Percentiles rank a stretch among this genome's conserved stretches.
Conservation (phyloP, 2,888 invertebrate species). For the Didymodactylos carnosus region DNA sequence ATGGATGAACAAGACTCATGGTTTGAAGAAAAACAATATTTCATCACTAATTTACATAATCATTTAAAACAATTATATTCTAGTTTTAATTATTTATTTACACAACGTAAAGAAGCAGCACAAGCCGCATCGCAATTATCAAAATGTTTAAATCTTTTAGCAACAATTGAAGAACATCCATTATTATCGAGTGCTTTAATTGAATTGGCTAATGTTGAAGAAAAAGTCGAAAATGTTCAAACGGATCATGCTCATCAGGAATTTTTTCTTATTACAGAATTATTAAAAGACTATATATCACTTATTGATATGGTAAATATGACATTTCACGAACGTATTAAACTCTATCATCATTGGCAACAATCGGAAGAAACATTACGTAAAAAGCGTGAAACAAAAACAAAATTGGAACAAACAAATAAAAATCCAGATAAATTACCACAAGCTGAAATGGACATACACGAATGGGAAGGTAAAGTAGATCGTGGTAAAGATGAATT, state of each 20-base stretch:
- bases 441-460: constrained; percentile 67
- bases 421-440: constrained; percentile 68
- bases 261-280: constrained; percentile 27
- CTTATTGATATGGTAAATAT: constrained; percentile 25
- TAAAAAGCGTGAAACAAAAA: constrained; percentile 77
- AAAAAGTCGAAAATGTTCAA: constrained; percentile 49
- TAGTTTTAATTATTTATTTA: constrained; percentile 66
- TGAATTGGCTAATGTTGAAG: constrained; percentile 67
- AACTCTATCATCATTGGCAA: constrained; percentile 93
- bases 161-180: constrained; percentile 76
- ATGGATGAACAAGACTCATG: constrained; percentile 99
- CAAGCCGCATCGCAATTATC: constrained; percentile 59
- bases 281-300: not conserved
- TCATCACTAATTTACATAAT: constrained; percentile 70
- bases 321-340: constrained; percentile 49
- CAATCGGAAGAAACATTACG: constrained; percentile 80
- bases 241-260: constrained; percentile 82
- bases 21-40: constrained; percentile 86
- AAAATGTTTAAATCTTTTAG: constrained; percentile 64
- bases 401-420: constrained; percentile 68
- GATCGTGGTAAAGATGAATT: constrained; percentile 86
- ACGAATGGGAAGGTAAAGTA: constrained; percentile 91
- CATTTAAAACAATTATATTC: constrained; percentile 66
- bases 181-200: constrained; percentile 69
- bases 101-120: constrained; percentile 59